A percentile compares a stretch with the other conserved stretches of the same genome.
Evolutionary conservation across 2,888 invertebrate species (phyloP).

Genomic region (Ochlodes sylvanus): DNA sequence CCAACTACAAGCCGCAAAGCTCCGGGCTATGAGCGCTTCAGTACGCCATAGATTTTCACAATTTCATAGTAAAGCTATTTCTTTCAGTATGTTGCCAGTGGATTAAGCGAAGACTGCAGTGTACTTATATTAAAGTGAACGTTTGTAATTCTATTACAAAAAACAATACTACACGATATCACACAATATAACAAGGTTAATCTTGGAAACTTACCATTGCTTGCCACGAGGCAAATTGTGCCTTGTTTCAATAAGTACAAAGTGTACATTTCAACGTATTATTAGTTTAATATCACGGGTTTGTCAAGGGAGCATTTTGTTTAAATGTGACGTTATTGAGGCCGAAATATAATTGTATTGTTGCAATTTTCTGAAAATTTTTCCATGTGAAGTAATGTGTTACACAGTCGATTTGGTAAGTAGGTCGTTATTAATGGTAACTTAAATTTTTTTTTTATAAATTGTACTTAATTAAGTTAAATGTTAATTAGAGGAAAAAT

Average conservation of each 20-base stretch:
- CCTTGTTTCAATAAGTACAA: not conserved
- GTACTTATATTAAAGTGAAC: too few species aligned
- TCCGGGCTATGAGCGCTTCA: too few species aligned
- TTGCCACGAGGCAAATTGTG: not conserved
- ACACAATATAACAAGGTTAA: not conserved
- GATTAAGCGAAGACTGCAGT: too few species aligned
- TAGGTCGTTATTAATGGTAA: not conserved
- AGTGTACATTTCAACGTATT: not conserved
- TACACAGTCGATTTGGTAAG: not conserved
- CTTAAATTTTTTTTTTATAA: not conserved
- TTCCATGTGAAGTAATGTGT: not conserved
- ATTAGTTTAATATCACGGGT: not conserved
- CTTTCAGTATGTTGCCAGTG: too few species aligned
- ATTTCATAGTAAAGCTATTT: too few species aligned
- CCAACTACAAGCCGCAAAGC: too few species aligned
- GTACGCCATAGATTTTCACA: too few species aligned
- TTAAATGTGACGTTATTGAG: constrained; percentile 5
- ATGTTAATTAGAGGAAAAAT: constrained; percentile 10
- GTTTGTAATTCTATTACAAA: too few species aligned
- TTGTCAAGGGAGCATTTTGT: constrained; percentile 4
- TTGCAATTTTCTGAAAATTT: not conserved
- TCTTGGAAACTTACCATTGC: not conserved
- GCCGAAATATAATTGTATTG: not conserved
- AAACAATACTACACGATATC: not conserved
- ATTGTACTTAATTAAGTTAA: not conserved